Percentiles rank a stretch among this genome's conserved stretches.
phyloP scores from a whole-genome alignment of 2,797 vertebrate genomes.

The Enteromius afrohamiltoni region DNA sequence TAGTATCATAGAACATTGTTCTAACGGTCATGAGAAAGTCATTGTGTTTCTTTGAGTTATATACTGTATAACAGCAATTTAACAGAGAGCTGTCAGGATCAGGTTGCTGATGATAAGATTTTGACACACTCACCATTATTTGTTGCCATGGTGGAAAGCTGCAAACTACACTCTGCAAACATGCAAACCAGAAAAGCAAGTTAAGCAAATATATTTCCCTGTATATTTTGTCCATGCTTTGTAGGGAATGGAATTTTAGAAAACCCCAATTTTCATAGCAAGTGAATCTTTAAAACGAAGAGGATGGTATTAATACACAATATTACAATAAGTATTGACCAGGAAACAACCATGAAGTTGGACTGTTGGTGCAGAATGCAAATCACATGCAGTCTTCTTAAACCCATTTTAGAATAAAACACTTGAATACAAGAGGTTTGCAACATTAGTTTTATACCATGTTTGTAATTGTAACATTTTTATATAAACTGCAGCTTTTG shows the following conservation, averaged over 20 bases:
- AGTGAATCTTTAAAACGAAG: neutral
- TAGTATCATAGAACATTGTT: neutral
- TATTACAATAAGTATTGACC: neutral
- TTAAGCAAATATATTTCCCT: neutral
- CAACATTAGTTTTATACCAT: neutral
- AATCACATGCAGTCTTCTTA: neutral
- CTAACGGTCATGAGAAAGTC: neutral
- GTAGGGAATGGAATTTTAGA: neutral
- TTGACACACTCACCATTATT: conserved; percentile 47
- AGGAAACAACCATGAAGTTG: neutral
- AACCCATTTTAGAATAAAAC: neutral
- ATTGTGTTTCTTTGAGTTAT: neutral
- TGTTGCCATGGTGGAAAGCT: conserved; percentile 29
- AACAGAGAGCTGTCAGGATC: conserved; percentile 12
- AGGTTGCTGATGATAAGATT: conserved; percentile 27
- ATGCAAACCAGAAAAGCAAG: conserved; percentile 14
- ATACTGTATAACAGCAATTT: conserved; percentile 3
- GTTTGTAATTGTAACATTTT: neutral
- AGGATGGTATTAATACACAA: neutral
- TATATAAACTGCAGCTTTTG: neutral
- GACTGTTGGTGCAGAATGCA: neutral
- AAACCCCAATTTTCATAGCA: neutral
- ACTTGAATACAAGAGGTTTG: neutral
- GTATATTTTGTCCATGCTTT: neutral
- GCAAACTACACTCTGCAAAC: neutral